phyloP scores from a whole-genome alignment of 92 coral and sea anemone species.

The Desmophyllum pertusum region DNA sequence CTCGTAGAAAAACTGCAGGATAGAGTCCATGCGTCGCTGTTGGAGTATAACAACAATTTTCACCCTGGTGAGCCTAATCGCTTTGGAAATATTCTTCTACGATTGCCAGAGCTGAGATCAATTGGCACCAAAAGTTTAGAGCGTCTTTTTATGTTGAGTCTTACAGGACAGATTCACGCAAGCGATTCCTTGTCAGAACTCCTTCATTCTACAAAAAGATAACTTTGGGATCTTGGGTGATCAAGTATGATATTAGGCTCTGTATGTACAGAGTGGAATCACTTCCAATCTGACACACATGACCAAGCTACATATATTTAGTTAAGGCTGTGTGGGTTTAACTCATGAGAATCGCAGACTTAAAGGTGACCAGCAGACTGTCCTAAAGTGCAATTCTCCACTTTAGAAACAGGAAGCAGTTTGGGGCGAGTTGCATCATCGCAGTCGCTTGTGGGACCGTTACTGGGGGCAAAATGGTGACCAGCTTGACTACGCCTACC shows the following conservation, averaged over 20 bases:
- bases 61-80: slow-evolving; percentile 84
- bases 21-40: slow-evolving; percentile 86
- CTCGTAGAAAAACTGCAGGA: slow-evolving; percentile 88
- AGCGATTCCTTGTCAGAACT: slow-evolving; percentile 66
- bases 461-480: too few species aligned
- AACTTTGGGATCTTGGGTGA: not conserved
- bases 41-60: slow-evolving; percentile 73
- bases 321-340: slow-evolving; percentile 1
- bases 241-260: not conserved
- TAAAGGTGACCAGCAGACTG: not conserved
- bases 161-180: slow-evolving; percentile 82
- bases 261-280: not conserved
- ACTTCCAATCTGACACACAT: not conserved
- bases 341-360: not conserved
- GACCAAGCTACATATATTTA: not conserved
- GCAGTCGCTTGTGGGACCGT: too few species aligned
- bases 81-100: slow-evolving; percentile 90
- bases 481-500: too few species aligned
- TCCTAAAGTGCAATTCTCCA: not conserved
- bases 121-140: slow-evolving; percentile 96
- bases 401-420: too few species aligned
- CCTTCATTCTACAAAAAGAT: slow-evolving; percentile 78
- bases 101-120: slow-evolving; percentile 94
- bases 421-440: too few species aligned
- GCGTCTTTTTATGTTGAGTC: slow-evolving; percentile 86